Evolutionary conservation across 2,888 invertebrate species (phyloP).

Genomic region (Pemphredon lugubris): DNA sequence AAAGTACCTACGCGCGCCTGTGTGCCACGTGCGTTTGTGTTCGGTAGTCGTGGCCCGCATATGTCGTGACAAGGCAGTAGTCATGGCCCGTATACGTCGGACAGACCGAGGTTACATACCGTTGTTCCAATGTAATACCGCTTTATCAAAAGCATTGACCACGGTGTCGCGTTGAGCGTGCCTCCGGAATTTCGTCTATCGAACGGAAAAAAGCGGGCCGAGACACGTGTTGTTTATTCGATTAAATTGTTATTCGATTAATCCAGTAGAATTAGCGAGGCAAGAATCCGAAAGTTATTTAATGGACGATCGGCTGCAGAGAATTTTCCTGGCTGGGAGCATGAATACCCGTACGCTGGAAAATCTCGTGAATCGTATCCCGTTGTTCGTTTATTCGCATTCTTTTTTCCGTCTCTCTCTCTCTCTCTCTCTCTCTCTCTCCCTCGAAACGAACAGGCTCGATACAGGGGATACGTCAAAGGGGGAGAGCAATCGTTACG

Average conservation of each 20-base stretch:
- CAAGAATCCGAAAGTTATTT: constrained; percentile 1
- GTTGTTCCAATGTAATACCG: constrained; percentile 11
- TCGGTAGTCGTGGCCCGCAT: constrained; percentile 29
- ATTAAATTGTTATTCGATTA: not conserved
- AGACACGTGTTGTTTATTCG: not conserved
- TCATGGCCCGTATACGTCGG: constrained; percentile 21
- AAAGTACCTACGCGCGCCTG: constrained; percentile 7
- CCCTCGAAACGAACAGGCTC: too few relatives aligned
- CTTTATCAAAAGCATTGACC: constrained; percentile 14
- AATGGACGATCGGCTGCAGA: not conserved
- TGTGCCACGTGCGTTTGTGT: constrained; percentile 1
- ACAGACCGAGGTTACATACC: constrained; percentile 12
- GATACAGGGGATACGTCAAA: too few relatives aligned
- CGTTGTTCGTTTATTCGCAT: not conserved
- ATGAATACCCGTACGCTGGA: too few relatives aligned
- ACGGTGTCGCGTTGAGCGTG: not conserved
- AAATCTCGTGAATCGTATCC: not conserved
- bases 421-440: too few relatives aligned
- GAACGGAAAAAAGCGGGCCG: not conserved
- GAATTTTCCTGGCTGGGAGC: not conserved
- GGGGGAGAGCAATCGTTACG: too few relatives aligned
- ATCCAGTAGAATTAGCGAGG: not conserved
- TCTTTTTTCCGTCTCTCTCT: too few relatives aligned
- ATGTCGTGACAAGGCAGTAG: constrained; percentile 20
- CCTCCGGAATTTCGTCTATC: not conserved